A percentile compares a stretch with the other conserved stretches of the same genome.
Evolutionary conservation across 2,797 vertebrate genomes (phyloP).

Genomic region (Rhodeus uyekii): DNA sequence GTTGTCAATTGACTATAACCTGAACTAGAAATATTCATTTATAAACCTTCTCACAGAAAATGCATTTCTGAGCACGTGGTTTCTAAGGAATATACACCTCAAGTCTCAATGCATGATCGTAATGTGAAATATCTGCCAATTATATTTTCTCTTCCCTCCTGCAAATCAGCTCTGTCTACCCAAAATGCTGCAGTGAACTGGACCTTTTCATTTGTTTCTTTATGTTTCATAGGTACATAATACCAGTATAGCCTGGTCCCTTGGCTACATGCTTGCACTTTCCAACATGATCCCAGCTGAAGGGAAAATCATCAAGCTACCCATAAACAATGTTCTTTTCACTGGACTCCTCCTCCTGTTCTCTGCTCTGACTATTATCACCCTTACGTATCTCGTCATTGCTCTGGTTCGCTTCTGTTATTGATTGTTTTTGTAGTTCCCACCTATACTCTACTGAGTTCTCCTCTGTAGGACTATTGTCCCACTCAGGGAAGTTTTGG

Average conservation of each 20-base stretch:
- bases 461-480: background rate
- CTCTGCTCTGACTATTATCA: constrained; percentile 77
- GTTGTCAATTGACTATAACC: background rate
- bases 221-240: constrained; percentile 78
- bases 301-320: constrained; percentile 74
- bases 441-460: too few relatives aligned
- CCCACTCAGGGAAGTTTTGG: constrained; percentile 5
- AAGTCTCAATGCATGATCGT: background rate
- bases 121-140: background rate
- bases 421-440: constrained; percentile 61
- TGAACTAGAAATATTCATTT: background rate
- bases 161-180: background rate
- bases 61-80: background rate
- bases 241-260: constrained; percentile 90
- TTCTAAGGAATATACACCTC: background rate
- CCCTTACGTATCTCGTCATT: constrained; percentile 80
- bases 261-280: constrained; percentile 92
- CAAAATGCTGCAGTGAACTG: background rate
- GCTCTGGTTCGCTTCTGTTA: constrained; percentile 74
- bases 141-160: background rate
- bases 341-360: constrained; percentile 84
- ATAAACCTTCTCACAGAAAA: background rate
- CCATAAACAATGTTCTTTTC: constrained; percentile 81
- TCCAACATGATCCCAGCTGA: constrained; percentile 96
- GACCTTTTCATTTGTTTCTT: background rate